Evolutionary conservation across 2,888 invertebrate genomes (phyloP).

Genomic region (Furcula furcula): DNA sequence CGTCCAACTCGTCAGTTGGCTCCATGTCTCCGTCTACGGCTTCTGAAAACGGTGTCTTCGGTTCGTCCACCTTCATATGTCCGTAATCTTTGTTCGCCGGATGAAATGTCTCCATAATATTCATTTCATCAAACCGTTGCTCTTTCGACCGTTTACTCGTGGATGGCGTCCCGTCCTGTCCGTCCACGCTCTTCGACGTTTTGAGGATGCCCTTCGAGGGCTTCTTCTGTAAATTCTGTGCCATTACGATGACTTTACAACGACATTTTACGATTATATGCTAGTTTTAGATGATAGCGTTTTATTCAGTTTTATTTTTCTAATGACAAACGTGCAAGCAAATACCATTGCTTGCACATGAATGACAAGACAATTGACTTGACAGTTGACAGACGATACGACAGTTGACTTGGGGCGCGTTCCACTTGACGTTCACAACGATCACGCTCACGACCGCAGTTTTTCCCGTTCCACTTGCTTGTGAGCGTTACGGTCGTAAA

Average conservation of each 20-base stretch:
- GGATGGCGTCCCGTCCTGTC: slow-evolving; percentile 72
- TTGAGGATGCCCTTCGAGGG: slow-evolving; percentile 96
- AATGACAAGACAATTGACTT: background rate
- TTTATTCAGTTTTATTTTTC: slow-evolving; percentile 33
- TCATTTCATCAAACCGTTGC: slow-evolving; percentile 98
- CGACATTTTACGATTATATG: slow-evolving; percentile 37
- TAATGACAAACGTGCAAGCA: slow-evolving; percentile 31
- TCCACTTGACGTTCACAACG: too few relatives aligned
- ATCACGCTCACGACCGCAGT: too few relatives aligned
- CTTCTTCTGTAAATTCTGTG: slow-evolving; percentile 91
- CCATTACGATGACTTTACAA: slow-evolving; percentile 70
- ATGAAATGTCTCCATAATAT: slow-evolving; percentile 98
- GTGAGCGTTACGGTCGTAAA: too few relatives aligned
- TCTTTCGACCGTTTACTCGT: slow-evolving; percentile 79
- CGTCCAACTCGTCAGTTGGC: slow-evolving; percentile 83
- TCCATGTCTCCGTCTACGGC: slow-evolving; percentile 83
- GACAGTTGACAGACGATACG: slow-evolving; percentile 16
- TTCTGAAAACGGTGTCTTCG: slow-evolving; percentile 94
- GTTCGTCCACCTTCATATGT: slow-evolving; percentile 98
- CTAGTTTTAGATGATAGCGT: slow-evolving; percentile 25
- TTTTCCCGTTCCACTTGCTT: too few relatives aligned
- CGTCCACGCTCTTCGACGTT: slow-evolving; percentile 95
- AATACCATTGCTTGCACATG: slow-evolving; percentile 22
- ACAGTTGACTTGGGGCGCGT: too few relatives aligned
- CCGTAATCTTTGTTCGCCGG: slow-evolving; percentile 99